Evolutionary conservation across 2,888 invertebrate species (phyloP), one percentile per base, ranked within the genome.

Genomic region (Aproaerema taeniolella): DNA sequence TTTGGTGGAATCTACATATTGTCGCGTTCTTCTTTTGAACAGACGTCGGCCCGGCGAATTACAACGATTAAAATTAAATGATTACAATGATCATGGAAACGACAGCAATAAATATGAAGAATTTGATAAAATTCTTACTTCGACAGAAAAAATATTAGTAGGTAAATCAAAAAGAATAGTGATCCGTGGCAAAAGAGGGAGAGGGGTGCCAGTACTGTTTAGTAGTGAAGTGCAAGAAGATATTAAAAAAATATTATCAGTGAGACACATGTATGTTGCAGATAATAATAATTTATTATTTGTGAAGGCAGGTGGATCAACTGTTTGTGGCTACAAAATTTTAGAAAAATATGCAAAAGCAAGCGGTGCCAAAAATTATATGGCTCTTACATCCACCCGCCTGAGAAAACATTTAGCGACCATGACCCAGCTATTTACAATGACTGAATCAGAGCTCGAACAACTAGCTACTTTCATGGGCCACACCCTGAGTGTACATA

Each of bases 391-490:
- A 2, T 55, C 53, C 16, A 61, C 60, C 25, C 45, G 54, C 34
- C 50, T 65, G 3, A 45, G 58, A 40, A 64, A 61, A 49, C 59
- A 61, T 52, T 50, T 61, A 34, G 48, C 52, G n/a, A 54, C 52
- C 53, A 55, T 61, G 30, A 45, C 58, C 33, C 61, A 62, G 46
- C 38, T 62, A 9, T 59, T 60, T 33, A 53, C 40, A 31, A 57
- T 59, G 54, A 42, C 52, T 32, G 57, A 61, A 47, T 53, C 45
- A 43, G 58, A 62, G 33, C 48, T 57, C 39, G 60, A 62, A 31
- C 62, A 62, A 39, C 41, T 61, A 10, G 53, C 56, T 33, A 51
- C 50, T 31, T 59, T 58, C 16, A 56, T 58, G 53, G 53, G 53
- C 20, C 45, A 46, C 43, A 59, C 53, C n/a, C 51, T 43, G 43